These are phyloP conservation scores for Mormyrus iriodes DNA, from an alignment of 2,113 vertebrate genomes.

Conservation along the genomic window DNA sequence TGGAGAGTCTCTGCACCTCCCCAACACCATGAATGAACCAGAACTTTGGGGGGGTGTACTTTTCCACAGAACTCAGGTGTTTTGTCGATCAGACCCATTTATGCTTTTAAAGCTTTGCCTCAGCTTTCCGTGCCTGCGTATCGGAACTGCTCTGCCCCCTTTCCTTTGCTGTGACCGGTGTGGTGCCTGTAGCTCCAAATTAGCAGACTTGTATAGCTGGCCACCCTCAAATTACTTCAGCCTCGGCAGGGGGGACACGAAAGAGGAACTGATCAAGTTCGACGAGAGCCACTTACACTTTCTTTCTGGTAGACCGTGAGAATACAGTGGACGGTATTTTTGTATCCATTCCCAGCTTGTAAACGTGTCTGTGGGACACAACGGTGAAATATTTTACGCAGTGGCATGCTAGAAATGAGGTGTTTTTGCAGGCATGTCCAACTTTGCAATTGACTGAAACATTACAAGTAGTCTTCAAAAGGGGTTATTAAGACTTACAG, in stretches of 20 bases:
- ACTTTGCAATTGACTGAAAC: neutral
- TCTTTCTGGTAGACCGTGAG: constrained; percentile 81
- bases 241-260: neutral
- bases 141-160: neutral
- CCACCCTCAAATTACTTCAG: neutral
- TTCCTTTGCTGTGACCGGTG: neutral
- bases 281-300: constrained; percentile 64
- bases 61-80: neutral
- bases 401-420: neutral
- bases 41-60: neutral
- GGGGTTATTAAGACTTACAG: neutral
- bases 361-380: constrained; percentile 73
- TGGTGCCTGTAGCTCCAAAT: neutral
- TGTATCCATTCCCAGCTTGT: constrained; percentile 80
- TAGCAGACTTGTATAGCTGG: neutral
- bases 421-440: neutral
- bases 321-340: constrained; percentile 73
- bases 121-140: neutral
- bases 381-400: neutral
- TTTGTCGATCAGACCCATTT: neutral
- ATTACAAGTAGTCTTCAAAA: neutral
- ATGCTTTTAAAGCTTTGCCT: neutral
- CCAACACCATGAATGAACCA: neutral
- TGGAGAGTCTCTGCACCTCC: neutral
- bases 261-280: neutral